Conservation (phyloP, 2,888 invertebrate genomes). For the Prosapia bicincta region DNA sequence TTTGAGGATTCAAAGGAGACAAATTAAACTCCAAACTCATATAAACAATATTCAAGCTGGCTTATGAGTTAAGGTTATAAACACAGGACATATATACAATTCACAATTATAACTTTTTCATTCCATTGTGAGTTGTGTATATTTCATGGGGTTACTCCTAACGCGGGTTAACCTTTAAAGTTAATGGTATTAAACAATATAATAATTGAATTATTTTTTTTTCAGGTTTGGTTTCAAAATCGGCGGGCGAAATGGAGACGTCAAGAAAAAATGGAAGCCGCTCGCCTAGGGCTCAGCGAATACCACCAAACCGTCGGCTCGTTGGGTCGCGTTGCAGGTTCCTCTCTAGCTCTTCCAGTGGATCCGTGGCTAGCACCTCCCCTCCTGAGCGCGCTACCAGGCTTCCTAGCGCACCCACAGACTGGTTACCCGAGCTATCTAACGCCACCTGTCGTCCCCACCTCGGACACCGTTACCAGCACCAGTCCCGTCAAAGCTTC, state of each 20-base stretch:
- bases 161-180: too few species aligned
- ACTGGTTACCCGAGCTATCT: constrained; percentile 88
- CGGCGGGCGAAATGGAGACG: constrained; percentile 95
- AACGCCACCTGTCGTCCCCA: constrained; percentile 60
- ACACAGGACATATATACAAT: too few species aligned
- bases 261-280: constrained; percentile 96
- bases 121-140: too few species aligned
- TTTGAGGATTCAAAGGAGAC: too few species aligned
- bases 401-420: constrained; percentile 86
- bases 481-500: constrained; percentile 40
- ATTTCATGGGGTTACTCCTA: too few species aligned
- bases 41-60: too few species aligned
- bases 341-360: constrained; percentile 74
- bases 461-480: constrained; percentile 42
- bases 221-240: constrained; percentile 96
- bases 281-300: constrained; percentile 79
- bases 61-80: too few species aligned
- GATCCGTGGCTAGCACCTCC: constrained; percentile 94
- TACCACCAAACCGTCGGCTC: constrained; percentile 66
- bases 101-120: too few species aligned
- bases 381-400: constrained; percentile 77
- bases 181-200: too few species aligned
- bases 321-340: constrained; percentile 66
- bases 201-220: too few species aligned
- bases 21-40: too few species aligned